These are phyloP conservation scores for Danio jaintianensis DNA, from an alignment of 2,797 vertebrate species.

Conservation along the genomic window DNA sequence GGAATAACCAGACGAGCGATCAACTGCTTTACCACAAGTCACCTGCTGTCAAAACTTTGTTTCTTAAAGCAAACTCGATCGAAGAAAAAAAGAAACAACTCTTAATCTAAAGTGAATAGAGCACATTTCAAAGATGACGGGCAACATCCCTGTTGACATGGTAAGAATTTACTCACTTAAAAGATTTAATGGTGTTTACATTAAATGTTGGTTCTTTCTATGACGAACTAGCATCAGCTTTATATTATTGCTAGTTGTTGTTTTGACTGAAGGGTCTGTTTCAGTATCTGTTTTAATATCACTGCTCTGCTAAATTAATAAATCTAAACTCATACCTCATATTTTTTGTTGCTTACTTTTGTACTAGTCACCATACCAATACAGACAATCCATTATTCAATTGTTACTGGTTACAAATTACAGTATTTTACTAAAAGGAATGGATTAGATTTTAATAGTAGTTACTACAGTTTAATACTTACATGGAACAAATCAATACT, in stretches of 20 bases:
- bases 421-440: neutral
- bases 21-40: slow-evolving; percentile 28
- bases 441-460: neutral
- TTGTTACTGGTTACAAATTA: neutral
- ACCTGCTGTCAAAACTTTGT: slow-evolving; percentile 34
- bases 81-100: slow-evolving; percentile 32
- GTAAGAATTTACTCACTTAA: slow-evolving; percentile 66
- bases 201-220: neutral
- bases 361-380: neutral
- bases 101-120: slow-evolving; percentile 53
- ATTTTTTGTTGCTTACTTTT: no score
- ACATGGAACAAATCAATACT: neutral
- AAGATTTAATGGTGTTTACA: neutral
- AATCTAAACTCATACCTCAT: neutral
- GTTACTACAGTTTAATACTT: neutral
- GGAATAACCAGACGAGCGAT: slow-evolving; percentile 45
- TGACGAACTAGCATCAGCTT: neutral
- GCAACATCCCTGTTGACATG: slow-evolving; percentile 79
- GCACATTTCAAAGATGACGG: slow-evolving; percentile 75
- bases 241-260: neutral
- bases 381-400: neutral
- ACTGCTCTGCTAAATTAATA: neutral
- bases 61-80: neutral
- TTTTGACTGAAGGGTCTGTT: neutral
- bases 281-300: neutral